Conservation (phyloP, 2,888 invertebrate genomes). For the Macroteleia sp. region DNA sequence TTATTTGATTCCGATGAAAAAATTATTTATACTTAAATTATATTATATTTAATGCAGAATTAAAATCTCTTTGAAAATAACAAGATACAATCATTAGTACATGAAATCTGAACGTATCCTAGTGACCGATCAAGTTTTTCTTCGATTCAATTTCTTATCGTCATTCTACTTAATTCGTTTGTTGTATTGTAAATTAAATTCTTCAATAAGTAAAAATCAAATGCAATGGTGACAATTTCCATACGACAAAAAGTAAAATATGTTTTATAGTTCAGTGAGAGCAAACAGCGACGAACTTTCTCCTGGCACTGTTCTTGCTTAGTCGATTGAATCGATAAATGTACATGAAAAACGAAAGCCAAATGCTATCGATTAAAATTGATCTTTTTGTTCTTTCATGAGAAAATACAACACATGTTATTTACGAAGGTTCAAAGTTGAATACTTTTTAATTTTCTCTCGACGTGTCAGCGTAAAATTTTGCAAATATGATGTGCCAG, state of each 20-base stretch:
- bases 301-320: conserved; percentile 62
- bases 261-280: conserved; percentile 61
- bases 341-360: conserved; percentile 61
- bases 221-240: conserved; percentile 51
- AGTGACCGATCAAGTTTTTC: too few species aligned
- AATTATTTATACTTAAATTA: too few species aligned
- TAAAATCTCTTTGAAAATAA: too few species aligned
- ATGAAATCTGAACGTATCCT: too few species aligned
- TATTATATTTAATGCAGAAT: too few species aligned
- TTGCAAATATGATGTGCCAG: too few species aligned
- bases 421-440: conserved; percentile 24
- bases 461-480: background rate
- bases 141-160: conserved; percentile 26
- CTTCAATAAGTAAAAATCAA: conserved; percentile 19
- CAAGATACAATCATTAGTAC: too few species aligned
- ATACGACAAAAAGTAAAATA: conserved; percentile 42
- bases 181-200: conserved; percentile 18
- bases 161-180: conserved; percentile 34
- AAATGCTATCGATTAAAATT: conserved; percentile 56
- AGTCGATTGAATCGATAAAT: conserved; percentile 64
- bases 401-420: conserved; percentile 42
- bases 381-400: conserved; percentile 50
- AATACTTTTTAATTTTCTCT: conserved; percentile 15
- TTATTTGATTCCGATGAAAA: too few species aligned
- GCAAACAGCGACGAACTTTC: conserved; percentile 58